phyloP scores from a whole-genome alignment of 2,113 vertebrate genomes.

The Sander vitreus region DNA sequence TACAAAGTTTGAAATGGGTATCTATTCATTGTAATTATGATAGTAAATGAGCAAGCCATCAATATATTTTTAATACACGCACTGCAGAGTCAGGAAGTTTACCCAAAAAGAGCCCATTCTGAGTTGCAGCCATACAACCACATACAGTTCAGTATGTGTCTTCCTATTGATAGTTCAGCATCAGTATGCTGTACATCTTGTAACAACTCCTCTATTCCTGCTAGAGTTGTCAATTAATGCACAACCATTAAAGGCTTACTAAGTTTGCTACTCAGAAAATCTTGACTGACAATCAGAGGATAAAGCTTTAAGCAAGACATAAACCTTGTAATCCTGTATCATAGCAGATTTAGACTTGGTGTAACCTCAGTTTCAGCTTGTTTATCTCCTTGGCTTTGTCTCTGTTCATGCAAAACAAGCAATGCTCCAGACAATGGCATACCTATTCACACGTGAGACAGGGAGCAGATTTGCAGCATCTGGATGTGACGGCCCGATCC shows the following conservation, averaged over 20 bases:
- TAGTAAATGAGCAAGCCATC: background rate
- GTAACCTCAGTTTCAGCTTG: slow-evolving; percentile 61
- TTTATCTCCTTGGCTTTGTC: slow-evolving; percentile 65
- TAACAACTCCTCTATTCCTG: slow-evolving; percentile 36
- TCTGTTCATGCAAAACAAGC: slow-evolving; percentile 70
- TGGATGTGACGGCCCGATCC: slow-evolving; percentile 68
- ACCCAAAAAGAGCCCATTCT: background rate
- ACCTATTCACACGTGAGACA: slow-evolving; percentile 73
- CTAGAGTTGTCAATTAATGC: slow-evolving; percentile 52
- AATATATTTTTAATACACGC: background rate
- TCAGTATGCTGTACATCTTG: slow-evolving; percentile 31
- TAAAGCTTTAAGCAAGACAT: slow-evolving; percentile 70
- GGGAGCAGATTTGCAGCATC: slow-evolving; percentile 73
- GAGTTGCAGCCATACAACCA: background rate
- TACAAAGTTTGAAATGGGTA: background rate
- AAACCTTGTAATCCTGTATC: slow-evolving; percentile 81
- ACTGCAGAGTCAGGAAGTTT: background rate
- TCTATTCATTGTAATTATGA: background rate
- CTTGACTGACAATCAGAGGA: slow-evolving; percentile 77
- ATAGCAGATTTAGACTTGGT: slow-evolving; percentile 68
- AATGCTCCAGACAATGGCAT: slow-evolving; percentile 62
- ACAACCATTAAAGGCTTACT: slow-evolving; percentile 61
- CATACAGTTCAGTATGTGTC: background rate
- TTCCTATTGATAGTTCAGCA: slow-evolving; percentile 8
- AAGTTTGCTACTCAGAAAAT: slow-evolving; percentile 65